phyloP scores from a whole-genome alignment of 2,888 invertebrate species.

The Carabus problematicus region DNA sequence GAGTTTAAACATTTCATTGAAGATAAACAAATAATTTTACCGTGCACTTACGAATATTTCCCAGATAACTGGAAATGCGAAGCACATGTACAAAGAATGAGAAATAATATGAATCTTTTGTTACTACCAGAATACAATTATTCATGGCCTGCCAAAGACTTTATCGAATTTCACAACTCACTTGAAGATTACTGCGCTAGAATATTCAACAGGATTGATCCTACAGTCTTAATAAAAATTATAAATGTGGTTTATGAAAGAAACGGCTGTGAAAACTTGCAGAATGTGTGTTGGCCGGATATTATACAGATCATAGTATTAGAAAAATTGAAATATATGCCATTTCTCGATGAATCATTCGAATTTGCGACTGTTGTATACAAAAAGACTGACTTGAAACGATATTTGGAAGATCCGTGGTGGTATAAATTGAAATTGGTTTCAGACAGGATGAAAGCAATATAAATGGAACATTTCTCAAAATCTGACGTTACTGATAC shows the following conservation, averaged over 20 bases:
- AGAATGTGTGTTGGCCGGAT: conserved; percentile 60
- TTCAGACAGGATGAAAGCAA: conserved; percentile 55
- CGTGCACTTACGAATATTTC: conserved; percentile 73
- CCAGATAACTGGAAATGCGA: conserved; percentile 66
- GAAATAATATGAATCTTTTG: conserved; percentile 63
- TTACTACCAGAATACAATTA: conserved; percentile 63
- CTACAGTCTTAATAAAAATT: too few relatives aligned
- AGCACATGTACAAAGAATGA: conserved; percentile 62
- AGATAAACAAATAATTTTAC: conserved; percentile 62
- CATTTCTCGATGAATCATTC: conserved; percentile 51
- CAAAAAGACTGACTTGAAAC: conserved; percentile 62
- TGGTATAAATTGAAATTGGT: conserved; percentile 63
- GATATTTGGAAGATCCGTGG: conserved; percentile 66
- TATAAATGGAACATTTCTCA: conserved; percentile 29
- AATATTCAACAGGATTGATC: too few relatives aligned
- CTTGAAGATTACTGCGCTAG: too few relatives aligned
- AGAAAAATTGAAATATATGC: conserved; percentile 63
- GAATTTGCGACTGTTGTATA: conserved; percentile 63
- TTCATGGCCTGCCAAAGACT: conserved; percentile 60
- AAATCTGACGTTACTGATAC: conserved; percentile 10
- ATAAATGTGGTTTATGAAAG: conserved; percentile 49
- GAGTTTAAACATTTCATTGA: conserved; percentile 68
- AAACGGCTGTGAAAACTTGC: conserved; percentile 59
- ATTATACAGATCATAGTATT: conserved; percentile 64
- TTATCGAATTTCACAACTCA: conserved; percentile 51